Evolutionary conservation across 1,140 invertebrate species (phyloP).

Genomic region (Idris sp.): DNA sequence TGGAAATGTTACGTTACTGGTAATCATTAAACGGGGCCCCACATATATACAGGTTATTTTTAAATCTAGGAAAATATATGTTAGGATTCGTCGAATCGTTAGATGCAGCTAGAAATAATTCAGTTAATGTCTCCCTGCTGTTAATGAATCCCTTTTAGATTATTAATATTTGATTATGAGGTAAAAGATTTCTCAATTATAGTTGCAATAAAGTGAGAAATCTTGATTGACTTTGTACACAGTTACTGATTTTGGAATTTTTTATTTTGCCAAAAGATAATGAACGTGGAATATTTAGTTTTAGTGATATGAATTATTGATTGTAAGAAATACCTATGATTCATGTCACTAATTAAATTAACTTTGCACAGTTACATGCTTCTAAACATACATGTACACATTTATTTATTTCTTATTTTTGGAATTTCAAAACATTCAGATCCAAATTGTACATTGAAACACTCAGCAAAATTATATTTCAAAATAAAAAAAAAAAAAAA

Average conservation of each 20-base stretch:
- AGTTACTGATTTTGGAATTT: too few relatives aligned
- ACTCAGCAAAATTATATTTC: too few relatives aligned
- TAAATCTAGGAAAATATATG: constrained; percentile 63
- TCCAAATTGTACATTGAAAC: too few relatives aligned
- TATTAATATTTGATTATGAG: neutral
- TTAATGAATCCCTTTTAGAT: constrained; percentile 2
- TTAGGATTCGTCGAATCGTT: constrained; percentile 15
- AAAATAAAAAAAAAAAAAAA: too few relatives aligned
- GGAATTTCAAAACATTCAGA: too few relatives aligned
- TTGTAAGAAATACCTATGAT: neutral
- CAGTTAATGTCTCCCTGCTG: constrained; percentile 9
- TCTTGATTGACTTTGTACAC: too few relatives aligned
- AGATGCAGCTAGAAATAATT: constrained; percentile 20
- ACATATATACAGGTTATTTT: constrained; percentile 64
- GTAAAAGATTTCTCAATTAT: neutral
- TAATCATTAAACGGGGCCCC: constrained; percentile 70
- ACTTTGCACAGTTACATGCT: constrained; percentile 23
- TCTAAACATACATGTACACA: constrained; percentile 25
- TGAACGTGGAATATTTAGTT: too few relatives aligned
- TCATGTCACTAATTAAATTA: constrained; percentile 11
- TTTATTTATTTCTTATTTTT: too few relatives aligned
- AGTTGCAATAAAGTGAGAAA: neutral
- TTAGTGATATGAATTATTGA: too few relatives aligned
- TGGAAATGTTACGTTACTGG: constrained; percentile 76
- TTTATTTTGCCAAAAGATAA: too few relatives aligned